Evolutionary conservation across 2,113 vertebrate genomes (phyloP), one percentile per base, ranked within the genome.

Genomic region (Poeciliopsis turrubarensis): DNA sequence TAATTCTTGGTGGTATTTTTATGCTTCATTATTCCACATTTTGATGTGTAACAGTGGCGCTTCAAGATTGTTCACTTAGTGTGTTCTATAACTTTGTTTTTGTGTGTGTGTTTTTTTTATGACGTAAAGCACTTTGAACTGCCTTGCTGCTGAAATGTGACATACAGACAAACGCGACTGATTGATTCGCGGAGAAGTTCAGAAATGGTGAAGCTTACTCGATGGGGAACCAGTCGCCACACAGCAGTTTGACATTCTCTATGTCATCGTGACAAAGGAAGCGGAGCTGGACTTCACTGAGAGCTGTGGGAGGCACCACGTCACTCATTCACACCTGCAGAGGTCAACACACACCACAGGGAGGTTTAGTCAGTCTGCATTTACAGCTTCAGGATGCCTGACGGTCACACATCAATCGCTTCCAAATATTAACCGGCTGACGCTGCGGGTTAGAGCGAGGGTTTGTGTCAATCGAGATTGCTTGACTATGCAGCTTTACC

Each of bases 191-290:
- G 19, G 44, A 47, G 44, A 17, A 11, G 15, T 12, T 11, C 22
- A 4, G 9, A 57, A 6, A 37, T 6, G 1, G 15, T 0, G 9
- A 57, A 60, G 13, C 27, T 68, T 93, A 99, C 98, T 99, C 97
- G 1, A 99, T 99, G 78, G 98, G 98, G 91, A 99, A 99, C 98
- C 98, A 99, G 91, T 99, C 98, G 0, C 96, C 93, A 27, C 98
- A 99, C 85, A 99, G 97, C 83, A 97, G 95, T 79, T 99, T 99
- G 91, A 99, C 97, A 0, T 94, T 96, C 84, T 97, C 97, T 98
- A 99, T 98, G 98, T 99, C 98, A 98, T 99, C 95, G 87, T 97
- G 98, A 94, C 97, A 98, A 72, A 99, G 96, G 72, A 99, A 97
- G 85, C 98, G 97, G 91, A 99, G 96, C 91, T 96, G 95, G 91